phyloP scores from a whole-genome alignment of 2,888 invertebrate genomes.

The Tenthredo distinguenda region DNA sequence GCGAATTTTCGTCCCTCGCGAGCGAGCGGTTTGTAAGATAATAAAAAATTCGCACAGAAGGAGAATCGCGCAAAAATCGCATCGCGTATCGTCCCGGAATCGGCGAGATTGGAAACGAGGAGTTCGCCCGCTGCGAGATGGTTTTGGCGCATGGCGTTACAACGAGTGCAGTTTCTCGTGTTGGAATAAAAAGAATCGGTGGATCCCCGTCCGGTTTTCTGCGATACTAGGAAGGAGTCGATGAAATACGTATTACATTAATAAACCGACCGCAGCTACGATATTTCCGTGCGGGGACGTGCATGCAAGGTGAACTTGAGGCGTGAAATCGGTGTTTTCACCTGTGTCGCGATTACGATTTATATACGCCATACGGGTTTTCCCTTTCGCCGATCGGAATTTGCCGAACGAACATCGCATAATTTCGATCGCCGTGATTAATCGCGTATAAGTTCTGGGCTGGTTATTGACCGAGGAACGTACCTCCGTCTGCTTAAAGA shows the following conservation, averaged over 20 bases:
- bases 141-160: not conserved
- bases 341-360: not conserved
- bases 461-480: constrained; percentile 24
- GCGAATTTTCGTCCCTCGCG: too few species aligned
- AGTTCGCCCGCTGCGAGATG: not conserved
- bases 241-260: not conserved
- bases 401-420: not conserved
- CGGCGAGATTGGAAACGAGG: not conserved
- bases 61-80: not conserved
- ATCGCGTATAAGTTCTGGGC: not conserved
- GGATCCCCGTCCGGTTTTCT: not conserved
- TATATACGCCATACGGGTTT: not conserved
- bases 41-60: too few species aligned
- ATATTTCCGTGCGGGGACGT: not conserved
- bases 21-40: too few species aligned
- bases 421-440: not conserved
- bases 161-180: not conserved
- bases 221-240: not conserved
- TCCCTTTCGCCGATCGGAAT: not conserved
- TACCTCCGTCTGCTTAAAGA: not conserved
- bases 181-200: not conserved
- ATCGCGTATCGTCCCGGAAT: not conserved
- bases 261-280: not conserved
- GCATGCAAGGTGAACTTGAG: constrained; percentile 7
- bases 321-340: not conserved